These are phyloP conservation scores for Odontocerum albicorne DNA, from an alignment of 2,888 invertebrate genomes.

Conservation along the genomic window DNA sequence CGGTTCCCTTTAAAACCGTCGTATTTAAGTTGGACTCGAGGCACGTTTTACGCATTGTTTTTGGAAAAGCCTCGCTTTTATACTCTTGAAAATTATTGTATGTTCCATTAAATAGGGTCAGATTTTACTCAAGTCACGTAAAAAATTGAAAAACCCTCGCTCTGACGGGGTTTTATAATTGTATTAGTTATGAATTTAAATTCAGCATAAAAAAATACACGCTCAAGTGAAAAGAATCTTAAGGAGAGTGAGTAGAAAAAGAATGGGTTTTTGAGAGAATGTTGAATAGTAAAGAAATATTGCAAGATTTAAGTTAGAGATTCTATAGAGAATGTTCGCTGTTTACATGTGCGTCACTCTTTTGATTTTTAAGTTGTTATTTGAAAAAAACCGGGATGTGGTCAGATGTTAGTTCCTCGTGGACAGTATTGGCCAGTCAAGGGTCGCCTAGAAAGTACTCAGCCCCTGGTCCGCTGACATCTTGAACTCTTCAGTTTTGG, in stretches of 20 bases:
- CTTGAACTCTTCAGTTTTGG: no score
- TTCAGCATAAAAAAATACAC: constrained; percentile 16
- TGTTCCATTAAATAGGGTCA: constrained; percentile 18
- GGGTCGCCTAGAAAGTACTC: no score
- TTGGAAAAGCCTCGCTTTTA: constrained; percentile 14
- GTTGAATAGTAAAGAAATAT: neutral
- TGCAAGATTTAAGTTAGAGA: no score
- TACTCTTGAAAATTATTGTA: constrained; percentile 20
- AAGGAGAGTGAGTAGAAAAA: neutral
- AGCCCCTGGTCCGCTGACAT: no score
- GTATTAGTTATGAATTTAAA: constrained; percentile 30
- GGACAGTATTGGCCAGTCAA: no score
- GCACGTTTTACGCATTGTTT: constrained; percentile 21
- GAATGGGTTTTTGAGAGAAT: constrained; percentile 1
- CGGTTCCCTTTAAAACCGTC: neutral
- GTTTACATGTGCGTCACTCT: no score
- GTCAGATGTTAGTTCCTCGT: no score
- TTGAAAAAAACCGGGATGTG: no score
- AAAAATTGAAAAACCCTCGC: constrained; percentile 23
- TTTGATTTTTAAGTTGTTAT: no score
- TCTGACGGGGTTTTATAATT: constrained; percentile 26
- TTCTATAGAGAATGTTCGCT: no score
- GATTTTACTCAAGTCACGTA: constrained; percentile 25
- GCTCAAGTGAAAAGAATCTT: neutral
- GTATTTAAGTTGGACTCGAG: neutral